Evolutionary conservation across 2,113 vertebrate genomes (phyloP).

Genomic region (Zonotrichia leucophrys): DNA sequence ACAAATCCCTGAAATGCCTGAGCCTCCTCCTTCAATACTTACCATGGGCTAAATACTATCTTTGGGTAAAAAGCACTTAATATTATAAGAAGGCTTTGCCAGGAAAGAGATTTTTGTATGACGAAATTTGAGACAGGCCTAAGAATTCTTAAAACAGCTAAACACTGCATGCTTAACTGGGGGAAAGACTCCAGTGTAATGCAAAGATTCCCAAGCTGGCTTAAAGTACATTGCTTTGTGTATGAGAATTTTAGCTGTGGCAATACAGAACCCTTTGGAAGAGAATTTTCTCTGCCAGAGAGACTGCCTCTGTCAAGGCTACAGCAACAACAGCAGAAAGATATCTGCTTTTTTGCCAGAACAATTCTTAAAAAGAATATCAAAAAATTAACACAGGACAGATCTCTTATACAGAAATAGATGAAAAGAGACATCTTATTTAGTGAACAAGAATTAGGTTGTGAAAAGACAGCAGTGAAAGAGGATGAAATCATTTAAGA

Average conservation of each 20-base stretch:
- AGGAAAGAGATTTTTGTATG: neutral
- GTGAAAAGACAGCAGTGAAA: neutral
- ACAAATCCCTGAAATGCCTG: neutral
- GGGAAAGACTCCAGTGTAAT: neutral
- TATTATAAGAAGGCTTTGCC: neutral
- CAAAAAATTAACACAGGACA: neutral
- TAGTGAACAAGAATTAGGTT: neutral
- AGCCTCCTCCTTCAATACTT: neutral
- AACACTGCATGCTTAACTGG: neutral
- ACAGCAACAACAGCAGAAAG: neutral
- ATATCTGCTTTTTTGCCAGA: neutral
- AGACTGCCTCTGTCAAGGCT: neutral
- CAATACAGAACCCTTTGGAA: neutral
- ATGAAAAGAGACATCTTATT: neutral
- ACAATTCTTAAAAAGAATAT: neutral
- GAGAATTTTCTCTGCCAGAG: neutral
- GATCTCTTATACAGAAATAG: neutral
- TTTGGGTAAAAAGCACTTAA: neutral
- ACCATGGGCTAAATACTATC: neutral
- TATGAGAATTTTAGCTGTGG: neutral
- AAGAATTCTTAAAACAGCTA: neutral
- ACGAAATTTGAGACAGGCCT: neutral
- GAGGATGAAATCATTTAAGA: neutral
- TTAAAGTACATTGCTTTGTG: neutral
- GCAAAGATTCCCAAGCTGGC: rapidly evolving